Evolutionary conservation across 2,797 vertebrate species (phyloP), one percentile per base, ranked within the genome.

Genomic region (Adrianichthys oophorus): DNA sequence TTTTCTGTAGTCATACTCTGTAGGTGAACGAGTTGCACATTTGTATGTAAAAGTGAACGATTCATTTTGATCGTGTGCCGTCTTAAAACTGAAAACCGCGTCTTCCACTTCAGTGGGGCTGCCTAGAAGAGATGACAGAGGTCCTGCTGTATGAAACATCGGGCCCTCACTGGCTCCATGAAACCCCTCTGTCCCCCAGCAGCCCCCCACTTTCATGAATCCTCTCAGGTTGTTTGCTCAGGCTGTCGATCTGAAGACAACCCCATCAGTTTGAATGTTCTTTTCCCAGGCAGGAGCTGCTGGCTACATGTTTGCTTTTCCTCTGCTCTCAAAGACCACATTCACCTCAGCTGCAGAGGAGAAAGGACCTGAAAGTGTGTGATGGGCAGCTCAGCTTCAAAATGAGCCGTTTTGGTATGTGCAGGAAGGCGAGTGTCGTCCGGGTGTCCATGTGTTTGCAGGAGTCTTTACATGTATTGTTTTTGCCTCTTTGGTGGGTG

Each of bases 171-270:
- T 44, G 50, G 60, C 68, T 68, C 65, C 65, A 48, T 62, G 61
- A 63, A 74, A 24, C 46, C 70, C 48, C 72, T 73, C 70, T 54
- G 56, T 66, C 68, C 52, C 46, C 59, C 56, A 2, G 49, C 49
- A 2, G 14, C 49, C 58, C 37, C 50, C 53, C 44, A 15, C 59
- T 47, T 76, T 70, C 67, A 65, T 69, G 76, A 67, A 74, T 73
- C 81, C 78, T 86, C 85, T 87, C 74, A 73, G 76, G 77, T 60
- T 90, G 83, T 91, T 90, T 89, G 89, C 81, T 82, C 87, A 89
- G 87, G 79, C 82, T 80, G 83, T 70, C 41, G 68, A 79, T 82
- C 78, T 79, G 82, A 78, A 80, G 87, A 87, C 81, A 53, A 70
- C 72, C 78, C 85, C 59, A 84, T 88, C 83, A 74, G 56, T 76